A percentile compares a stretch with the other conserved stretches of the same genome.
Evolutionary conservation across 2,113 vertebrate species (phyloP).

Genomic region (Upupa epops): DNA sequence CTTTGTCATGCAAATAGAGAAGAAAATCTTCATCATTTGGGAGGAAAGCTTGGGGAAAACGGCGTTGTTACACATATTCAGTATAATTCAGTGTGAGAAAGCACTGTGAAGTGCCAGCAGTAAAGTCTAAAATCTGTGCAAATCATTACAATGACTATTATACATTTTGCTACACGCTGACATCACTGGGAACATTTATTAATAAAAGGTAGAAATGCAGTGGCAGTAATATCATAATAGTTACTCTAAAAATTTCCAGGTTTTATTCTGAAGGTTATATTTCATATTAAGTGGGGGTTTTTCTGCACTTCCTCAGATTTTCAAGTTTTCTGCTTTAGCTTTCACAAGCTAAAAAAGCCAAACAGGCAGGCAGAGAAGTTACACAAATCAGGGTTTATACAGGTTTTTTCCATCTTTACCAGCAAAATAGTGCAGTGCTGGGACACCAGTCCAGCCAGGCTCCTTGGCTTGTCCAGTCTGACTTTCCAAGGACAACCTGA

Average conservation of each 20-base stretch:
- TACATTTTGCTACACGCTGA: neutral
- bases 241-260: neutral
- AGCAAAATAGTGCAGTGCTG: neutral
- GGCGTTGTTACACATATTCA: neutral
- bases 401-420: neutral
- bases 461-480: neutral
- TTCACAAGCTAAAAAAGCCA: neutral
- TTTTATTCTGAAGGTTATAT: neutral
- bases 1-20: conserved; percentile 15
- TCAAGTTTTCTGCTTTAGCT: neutral
- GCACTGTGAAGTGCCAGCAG: neutral
- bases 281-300: neutral
- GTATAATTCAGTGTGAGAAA: conserved; percentile 18
- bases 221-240: neutral
- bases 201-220: neutral
- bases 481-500: neutral
- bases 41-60: neutral
- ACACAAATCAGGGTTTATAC: neutral
- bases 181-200: neutral
- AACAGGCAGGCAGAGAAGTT: neutral
- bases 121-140: conserved; percentile 16
- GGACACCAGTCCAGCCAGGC: neutral
- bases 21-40: conserved; percentile 6
- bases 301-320: neutral
- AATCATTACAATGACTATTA: neutral